Conservation (phyloP, 2,797 vertebrate genomes). For the Ciconia nigra region DNA sequence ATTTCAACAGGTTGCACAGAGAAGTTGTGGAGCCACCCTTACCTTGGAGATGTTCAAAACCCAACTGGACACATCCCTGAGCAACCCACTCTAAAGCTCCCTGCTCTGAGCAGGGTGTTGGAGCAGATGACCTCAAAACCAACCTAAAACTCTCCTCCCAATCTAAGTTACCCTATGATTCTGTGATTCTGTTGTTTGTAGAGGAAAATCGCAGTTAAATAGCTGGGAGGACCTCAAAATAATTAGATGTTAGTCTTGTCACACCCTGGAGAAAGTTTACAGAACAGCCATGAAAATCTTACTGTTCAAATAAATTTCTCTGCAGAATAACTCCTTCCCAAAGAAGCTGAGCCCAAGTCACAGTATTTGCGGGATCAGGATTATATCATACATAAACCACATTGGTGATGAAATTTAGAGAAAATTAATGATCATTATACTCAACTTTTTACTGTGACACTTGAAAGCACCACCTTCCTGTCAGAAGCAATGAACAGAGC, state of each 20-base stretch:
- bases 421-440: not conserved
- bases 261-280: not conserved
- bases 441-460: not conserved
- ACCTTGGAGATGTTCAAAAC: not conserved
- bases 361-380: not conserved
- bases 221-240: not conserved
- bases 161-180: not conserved
- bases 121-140: not conserved
- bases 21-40: not conserved
- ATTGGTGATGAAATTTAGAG: not conserved
- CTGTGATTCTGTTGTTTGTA: not conserved
- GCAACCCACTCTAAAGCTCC: not conserved
- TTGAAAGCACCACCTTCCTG: not conserved
- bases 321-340: not conserved
- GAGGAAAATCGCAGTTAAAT: not conserved
- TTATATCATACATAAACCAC: not conserved
- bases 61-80: not conserved
- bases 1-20: not conserved
- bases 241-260: not conserved
- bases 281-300: not conserved
- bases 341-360: not conserved
- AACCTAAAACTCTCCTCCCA: not conserved
- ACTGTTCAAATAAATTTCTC: not conserved
- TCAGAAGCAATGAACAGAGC: not conserved
- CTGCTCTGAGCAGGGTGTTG: not conserved